These are phyloP conservation scores for Machimus rusticus DNA, from an alignment of 2,888 invertebrate species.

Conservation along the genomic window DNA sequence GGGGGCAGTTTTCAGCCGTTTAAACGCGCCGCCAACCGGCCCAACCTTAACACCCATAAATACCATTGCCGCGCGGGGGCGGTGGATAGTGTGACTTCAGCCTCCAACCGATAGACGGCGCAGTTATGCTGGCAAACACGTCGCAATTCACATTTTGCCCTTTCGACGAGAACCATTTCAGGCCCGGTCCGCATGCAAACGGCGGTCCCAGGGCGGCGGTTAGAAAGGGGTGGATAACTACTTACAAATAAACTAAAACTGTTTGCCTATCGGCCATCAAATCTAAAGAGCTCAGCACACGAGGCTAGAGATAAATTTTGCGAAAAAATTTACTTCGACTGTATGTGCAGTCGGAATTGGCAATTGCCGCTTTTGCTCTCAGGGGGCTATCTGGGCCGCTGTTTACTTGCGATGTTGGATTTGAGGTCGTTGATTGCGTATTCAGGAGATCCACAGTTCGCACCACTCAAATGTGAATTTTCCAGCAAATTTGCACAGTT, in stretches of 20 bases:
- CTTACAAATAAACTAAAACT: constrained; percentile 38
- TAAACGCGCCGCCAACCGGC: constrained; percentile 44
- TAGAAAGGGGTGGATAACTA: constrained; percentile 32
- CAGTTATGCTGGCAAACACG: constrained; percentile 19
- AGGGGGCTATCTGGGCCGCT: constrained; percentile 12
- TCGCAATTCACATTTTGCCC: constrained; percentile 30
- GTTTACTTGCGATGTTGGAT: constrained; percentile 32
- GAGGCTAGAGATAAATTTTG: constrained; percentile 26
- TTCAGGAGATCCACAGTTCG: background rate
- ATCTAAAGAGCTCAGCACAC: constrained; percentile 34
- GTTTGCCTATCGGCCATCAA: constrained; percentile 38
- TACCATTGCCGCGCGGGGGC: background rate
- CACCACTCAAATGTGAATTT: background rate
- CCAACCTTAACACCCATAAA: constrained; percentile 43
- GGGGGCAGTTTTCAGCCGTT: constrained; percentile 44
- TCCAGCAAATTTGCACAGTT: background rate
- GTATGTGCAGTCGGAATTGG: constrained; percentile 28
- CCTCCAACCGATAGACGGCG: background rate
- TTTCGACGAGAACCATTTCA: background rate
- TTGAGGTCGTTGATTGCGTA: constrained; percentile 24
- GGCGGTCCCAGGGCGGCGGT: constrained; percentile 10
- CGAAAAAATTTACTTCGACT: constrained; percentile 26
- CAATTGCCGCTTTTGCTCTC: constrained; percentile 25
- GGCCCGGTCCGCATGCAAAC: background rate
- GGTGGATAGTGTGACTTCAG: constrained; percentile 21